Base-by-base conservation (phyloP, 2,113 vertebrate genomes). In the Neolamprologus sp. region DNA sequence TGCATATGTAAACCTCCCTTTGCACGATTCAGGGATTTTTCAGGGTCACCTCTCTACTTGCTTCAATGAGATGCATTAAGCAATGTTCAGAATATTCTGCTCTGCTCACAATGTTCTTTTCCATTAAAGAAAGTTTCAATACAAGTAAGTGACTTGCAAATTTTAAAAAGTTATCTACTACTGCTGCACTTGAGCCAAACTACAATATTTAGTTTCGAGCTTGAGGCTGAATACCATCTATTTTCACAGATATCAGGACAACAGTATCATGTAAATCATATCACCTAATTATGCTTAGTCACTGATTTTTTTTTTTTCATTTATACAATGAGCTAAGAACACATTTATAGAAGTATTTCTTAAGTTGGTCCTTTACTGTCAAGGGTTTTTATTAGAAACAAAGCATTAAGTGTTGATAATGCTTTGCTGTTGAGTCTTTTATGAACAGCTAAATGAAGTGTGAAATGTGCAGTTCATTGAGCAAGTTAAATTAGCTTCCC, bases 401-500 rank as follows among this genome's bases (percentile, higher is more conserved):
- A 92, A 90, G 35, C 63, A 40, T 37, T 49, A 7, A 75, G 83
- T 54, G 28, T 80, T 49, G 89, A 89, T 85, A 78, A 87, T 87
- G 88, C 86, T 92, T 89, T 88, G 26, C 73, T 85, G 86, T 85
- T 28, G 83, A 87, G 88, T 87, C 88, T 91, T 88, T 91, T 65
- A 91, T 68, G 31, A 90, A 85, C 42, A 58, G 58, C 58, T 86
- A 89, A 95, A 92, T 92, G 85, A 93, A 90, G 81, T 93, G 89
- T 94, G 89, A 93, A 92, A 94, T 91, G 82, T 88, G 86, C 79
- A 7, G 42, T 85, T 93, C 75, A 88, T 58, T 73, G 83, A 90
- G 80, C 75, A 79, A 87, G 68, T 89, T 81, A 82, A 94, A 94
- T 95, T 91, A 93, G 85, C 90, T 92, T 88, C 60, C 89, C 63